phyloP scores from a whole-genome alignment of 2,888 invertebrate species.

The Eupithecia centaureata region DNA sequence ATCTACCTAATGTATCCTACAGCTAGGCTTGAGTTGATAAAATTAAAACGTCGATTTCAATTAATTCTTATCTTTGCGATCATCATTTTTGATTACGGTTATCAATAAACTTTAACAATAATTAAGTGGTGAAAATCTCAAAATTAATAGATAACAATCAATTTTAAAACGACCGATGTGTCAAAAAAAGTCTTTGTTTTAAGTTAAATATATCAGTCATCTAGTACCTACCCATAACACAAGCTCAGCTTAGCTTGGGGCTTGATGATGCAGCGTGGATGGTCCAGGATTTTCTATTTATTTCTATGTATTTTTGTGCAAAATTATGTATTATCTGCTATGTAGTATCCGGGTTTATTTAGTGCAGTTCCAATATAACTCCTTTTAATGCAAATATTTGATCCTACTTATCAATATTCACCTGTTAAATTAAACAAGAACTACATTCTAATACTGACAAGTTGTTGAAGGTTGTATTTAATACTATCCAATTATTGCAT shows the following conservation, averaged over 20 bases:
- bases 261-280: too few species aligned
- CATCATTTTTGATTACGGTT: neutral
- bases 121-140: neutral
- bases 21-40: constrained; percentile 37
- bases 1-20: constrained; percentile 24
- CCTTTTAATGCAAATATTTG: neutral
- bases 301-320: too few species aligned
- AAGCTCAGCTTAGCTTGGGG: too few species aligned
- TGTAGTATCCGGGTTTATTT: neutral
- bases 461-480: constrained; percentile 30
- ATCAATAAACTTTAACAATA: neutral
- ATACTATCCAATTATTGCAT: constrained; percentile 20
- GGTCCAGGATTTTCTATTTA: too few species aligned
- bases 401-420: neutral
- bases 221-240: too few species aligned
- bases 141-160: neutral
- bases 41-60: constrained; percentile 3
- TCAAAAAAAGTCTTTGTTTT: too few species aligned
- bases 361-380: neutral
- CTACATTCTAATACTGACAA: constrained; percentile 55
- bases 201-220: too few species aligned
- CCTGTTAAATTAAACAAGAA: constrained; percentile 36
- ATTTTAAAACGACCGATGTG: too few species aligned
- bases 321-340: neutral
- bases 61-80: neutral